Conservation (phyloP, 2,797 vertebrate genomes). For the Halcyon leucocephala region DNA sequence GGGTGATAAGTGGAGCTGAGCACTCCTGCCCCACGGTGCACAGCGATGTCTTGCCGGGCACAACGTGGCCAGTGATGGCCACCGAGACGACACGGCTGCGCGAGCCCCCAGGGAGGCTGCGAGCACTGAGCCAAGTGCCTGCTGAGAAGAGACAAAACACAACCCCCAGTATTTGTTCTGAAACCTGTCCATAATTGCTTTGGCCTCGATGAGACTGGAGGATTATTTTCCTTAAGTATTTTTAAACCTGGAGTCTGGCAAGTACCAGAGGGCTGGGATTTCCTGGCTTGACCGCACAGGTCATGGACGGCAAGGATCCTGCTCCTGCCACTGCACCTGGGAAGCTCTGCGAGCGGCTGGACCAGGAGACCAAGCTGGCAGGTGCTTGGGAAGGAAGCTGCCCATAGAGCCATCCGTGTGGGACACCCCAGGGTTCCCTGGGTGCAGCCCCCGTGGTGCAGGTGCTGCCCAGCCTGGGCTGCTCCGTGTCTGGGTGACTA, state of each 20-base stretch:
- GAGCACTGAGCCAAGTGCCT: background rate
- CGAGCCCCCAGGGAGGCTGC: background rate
- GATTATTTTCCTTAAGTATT: slow-evolving; percentile 42
- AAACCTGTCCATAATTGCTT: slow-evolving; percentile 9
- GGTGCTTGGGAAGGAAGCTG: background rate
- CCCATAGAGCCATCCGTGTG: accelerated
- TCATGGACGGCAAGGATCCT: background rate
- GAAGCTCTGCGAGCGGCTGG: background rate
- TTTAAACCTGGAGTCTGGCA: slow-evolving; percentile 40
- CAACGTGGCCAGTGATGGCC: background rate
- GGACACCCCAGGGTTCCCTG: background rate
- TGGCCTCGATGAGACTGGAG: background rate
- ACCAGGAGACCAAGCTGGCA: background rate
- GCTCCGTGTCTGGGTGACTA: accelerated
- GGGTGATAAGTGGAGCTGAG: background rate
- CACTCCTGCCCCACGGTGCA: accelerated
- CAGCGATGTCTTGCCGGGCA: background rate
- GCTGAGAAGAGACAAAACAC: slow-evolving; percentile 15
- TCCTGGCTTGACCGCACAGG: background rate
- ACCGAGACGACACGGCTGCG: accelerated
- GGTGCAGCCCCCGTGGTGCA: background rate
- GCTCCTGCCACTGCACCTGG: background rate
- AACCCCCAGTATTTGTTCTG: slow-evolving; percentile 24
- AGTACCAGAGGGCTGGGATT: slow-evolving; percentile 19
- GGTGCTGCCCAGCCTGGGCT: background rate